phyloP scores from a whole-genome alignment of 2,888 invertebrate genomes.

The Eremobia ochroleuca region DNA sequence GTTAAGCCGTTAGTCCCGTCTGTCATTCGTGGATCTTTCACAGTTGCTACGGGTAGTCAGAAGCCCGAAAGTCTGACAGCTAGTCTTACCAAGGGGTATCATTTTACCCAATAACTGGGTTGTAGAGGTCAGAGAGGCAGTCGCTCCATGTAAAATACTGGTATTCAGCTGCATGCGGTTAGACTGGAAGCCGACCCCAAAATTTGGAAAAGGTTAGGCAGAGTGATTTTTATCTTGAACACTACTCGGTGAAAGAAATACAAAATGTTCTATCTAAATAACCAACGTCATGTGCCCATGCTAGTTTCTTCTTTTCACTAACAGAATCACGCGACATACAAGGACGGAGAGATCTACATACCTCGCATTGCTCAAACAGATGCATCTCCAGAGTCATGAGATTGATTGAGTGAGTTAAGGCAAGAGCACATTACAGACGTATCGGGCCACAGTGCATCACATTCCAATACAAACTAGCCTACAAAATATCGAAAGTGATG shows the following conservation, averaged over 20 bases:
- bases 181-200: background rate
- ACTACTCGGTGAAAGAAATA: background rate
- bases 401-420: background rate
- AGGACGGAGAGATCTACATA: slow-evolving; percentile 66
- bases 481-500: background rate
- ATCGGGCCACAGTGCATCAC: background rate
- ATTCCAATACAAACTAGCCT: background rate
- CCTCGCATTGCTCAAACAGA: slow-evolving; percentile 94
- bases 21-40: background rate
- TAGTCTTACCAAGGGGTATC: background rate
- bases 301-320: background rate
- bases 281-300: background rate
- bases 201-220: background rate
- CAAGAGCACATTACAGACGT: background rate
- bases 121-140: background rate
- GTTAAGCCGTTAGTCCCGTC: background rate
- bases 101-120: background rate
- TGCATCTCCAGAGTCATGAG: slow-evolving; percentile 93
- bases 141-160: background rate
- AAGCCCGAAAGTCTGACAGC: background rate
- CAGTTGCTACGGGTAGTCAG: background rate
- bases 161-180: background rate
- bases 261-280: background rate
- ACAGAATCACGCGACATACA: background rate
- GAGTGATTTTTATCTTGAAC: background rate